phyloP scores from a whole-genome alignment of 1,140 invertebrate species.

The Drosophila pruinosa region DNA sequence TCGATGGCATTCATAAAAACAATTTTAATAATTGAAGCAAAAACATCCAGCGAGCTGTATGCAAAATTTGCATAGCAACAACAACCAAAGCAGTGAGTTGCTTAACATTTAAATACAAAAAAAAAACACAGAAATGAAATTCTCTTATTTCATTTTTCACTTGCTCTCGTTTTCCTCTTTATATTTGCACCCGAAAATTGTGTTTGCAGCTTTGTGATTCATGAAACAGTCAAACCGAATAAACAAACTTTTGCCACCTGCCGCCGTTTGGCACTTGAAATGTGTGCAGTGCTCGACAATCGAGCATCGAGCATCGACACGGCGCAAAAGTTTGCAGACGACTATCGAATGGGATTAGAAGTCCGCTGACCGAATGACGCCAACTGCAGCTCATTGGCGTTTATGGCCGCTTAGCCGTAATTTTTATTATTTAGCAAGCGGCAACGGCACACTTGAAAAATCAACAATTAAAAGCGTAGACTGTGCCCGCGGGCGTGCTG shows the following conservation, averaged over 20 bases:
- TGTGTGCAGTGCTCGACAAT: slow-evolving; percentile 6
- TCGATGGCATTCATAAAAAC: slow-evolving; percentile 73
- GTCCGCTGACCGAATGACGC: background rate
- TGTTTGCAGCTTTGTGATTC: slow-evolving; percentile 28
- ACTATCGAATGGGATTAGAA: slow-evolving; percentile 53
- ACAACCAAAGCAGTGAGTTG: slow-evolving; percentile 25
- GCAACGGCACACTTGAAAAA: slow-evolving; percentile 37
- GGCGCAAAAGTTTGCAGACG: slow-evolving; percentile 69
- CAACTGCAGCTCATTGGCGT: slow-evolving; percentile 63
- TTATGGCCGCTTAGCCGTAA: slow-evolving; percentile 74
- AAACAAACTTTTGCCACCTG: slow-evolving; percentile 32
- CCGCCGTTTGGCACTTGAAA: slow-evolving; percentile 41
- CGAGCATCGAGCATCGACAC: background rate
- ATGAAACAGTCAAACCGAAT: slow-evolving; percentile 22
- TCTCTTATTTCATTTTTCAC: background rate
- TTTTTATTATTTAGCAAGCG: slow-evolving; percentile 74
- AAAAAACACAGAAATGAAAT: background rate
- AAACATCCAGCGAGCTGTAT: slow-evolving; percentile 48
- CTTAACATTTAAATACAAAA: slow-evolving; percentile 54
- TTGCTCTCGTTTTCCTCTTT: background rate
- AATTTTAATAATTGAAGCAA: slow-evolving; percentile 75
- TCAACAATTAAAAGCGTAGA: slow-evolving; percentile 80
- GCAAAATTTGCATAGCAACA: slow-evolving; percentile 57
- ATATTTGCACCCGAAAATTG: slow-evolving; percentile 5
- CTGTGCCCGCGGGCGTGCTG: slow-evolving; percentile 69